Conservation (phyloP, 2,113 vertebrate genomes). For the Catagonus wagneri region DNA sequence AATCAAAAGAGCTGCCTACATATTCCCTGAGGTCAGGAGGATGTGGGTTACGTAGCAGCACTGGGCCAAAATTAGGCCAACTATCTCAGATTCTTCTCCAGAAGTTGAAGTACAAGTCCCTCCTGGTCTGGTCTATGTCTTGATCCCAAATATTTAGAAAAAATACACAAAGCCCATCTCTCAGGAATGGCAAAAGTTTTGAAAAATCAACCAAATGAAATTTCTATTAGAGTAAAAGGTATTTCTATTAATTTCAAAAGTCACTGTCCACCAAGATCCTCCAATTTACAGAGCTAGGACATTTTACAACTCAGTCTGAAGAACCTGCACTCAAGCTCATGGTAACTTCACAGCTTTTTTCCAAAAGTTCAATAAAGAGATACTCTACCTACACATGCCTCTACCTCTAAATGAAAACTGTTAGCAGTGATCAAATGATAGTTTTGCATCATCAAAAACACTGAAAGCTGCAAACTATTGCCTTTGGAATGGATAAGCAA, state of each 20-base stretch:
- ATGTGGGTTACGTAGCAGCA: neutral
- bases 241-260: neutral
- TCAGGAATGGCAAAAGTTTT: slow-evolving; percentile 12
- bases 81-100: neutral
- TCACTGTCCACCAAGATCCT: neutral
- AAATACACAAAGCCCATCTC: neutral
- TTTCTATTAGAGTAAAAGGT: neutral
- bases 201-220: neutral
- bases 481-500: too few species aligned
- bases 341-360: neutral
- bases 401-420: slow-evolving; percentile 2
- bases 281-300: neutral
- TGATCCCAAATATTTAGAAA: slow-evolving; percentile 11
- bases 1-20: neutral
- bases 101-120: neutral
- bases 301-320: neutral
- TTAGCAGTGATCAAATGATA: neutral
- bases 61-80: neutral
- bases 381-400: neutral
- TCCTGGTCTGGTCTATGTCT: neutral
- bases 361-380: neutral
- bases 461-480: neutral
- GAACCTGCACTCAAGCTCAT: neutral
- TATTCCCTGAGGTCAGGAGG: neutral
- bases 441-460: neutral